Percentiles rank a stretch among this genome's conserved stretches.
phyloP scores from a whole-genome alignment of 2,797 vertebrate species.

The Cuniculus paca region DNA sequence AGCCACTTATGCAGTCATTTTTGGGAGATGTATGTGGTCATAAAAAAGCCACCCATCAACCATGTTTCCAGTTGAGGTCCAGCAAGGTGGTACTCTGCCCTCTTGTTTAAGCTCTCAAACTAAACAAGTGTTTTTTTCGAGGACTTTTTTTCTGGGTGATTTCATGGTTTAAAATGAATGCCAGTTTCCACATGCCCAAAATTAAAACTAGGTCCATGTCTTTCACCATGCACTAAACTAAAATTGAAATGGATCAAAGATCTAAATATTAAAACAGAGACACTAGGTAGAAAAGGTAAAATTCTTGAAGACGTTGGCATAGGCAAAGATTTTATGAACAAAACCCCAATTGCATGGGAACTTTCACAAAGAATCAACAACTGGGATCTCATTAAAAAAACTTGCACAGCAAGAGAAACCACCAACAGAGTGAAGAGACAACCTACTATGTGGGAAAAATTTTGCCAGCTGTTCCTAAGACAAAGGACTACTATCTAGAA shows the following conservation, averaged over 20 bases:
- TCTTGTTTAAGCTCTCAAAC: not conserved
- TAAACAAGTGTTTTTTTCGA: not conserved
- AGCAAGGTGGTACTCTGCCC: not conserved
- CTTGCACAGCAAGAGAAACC: not conserved
- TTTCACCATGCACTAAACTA: not conserved
- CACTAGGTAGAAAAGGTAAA: not conserved
- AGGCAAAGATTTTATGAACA: not conserved
- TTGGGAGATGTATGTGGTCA: not conserved
- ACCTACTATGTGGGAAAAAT: not conserved
- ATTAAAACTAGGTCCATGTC: not conserved
- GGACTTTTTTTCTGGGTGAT: not conserved
- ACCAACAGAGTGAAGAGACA: not conserved
- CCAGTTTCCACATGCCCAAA: not conserved
- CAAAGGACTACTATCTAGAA: not conserved
- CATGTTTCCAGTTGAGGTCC: not conserved
- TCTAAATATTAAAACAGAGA: not conserved
- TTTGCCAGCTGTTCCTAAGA: not conserved
- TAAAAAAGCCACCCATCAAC: not conserved
- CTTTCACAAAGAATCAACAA: not conserved
- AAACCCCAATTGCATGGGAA: not conserved
- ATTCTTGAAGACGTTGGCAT: not conserved
- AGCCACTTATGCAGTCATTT: not conserved
- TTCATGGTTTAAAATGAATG: constrained; percentile 25
- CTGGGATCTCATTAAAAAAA: not conserved
- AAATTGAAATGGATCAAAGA: not conserved